These are phyloP conservation scores for Dryobota labecula DNA, from an alignment of 2,888 invertebrate genomes.

Conservation along the genomic window DNA sequence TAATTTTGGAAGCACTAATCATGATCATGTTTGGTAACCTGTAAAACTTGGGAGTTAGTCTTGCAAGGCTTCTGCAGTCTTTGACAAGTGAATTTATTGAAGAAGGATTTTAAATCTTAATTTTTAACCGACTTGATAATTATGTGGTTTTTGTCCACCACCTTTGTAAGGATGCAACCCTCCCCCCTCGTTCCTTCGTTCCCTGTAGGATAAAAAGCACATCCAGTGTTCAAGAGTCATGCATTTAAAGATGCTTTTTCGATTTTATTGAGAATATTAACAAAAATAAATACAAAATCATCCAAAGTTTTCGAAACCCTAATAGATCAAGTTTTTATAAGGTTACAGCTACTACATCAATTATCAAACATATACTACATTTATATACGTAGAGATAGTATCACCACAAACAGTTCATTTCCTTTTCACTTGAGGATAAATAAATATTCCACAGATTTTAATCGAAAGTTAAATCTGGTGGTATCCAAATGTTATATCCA, in stretches of 20 bases:
- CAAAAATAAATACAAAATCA: neutral
- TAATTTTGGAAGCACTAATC: too few species aligned
- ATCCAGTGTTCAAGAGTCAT: neutral
- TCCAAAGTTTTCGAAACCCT: neutral
- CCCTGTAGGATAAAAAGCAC: neutral
- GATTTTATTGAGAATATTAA: neutral
- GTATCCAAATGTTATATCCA: neutral
- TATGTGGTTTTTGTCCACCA: neutral
- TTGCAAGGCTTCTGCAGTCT: slow-evolving; percentile 49
- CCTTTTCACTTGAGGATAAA: neutral
- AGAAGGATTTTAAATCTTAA: neutral
- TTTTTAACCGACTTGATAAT: neutral
- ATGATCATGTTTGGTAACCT: slow-evolving; percentile 53
- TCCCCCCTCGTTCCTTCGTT: too few species aligned
- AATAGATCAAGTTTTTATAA: neutral
- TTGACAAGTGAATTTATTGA: slow-evolving; percentile 37
- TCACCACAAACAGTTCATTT: neutral
- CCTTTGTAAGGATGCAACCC: slow-evolving; percentile 16
- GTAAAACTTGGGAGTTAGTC: slow-evolving; percentile 32
- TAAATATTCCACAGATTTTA: neutral
- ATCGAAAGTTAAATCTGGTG: neutral
- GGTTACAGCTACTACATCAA: neutral
- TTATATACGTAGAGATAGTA: neutral
- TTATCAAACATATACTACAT: neutral
- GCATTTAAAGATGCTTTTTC: neutral